Evolutionary conservation across 2,888 invertebrate species (phyloP).

Genomic region (Euplexia lucipara): DNA sequence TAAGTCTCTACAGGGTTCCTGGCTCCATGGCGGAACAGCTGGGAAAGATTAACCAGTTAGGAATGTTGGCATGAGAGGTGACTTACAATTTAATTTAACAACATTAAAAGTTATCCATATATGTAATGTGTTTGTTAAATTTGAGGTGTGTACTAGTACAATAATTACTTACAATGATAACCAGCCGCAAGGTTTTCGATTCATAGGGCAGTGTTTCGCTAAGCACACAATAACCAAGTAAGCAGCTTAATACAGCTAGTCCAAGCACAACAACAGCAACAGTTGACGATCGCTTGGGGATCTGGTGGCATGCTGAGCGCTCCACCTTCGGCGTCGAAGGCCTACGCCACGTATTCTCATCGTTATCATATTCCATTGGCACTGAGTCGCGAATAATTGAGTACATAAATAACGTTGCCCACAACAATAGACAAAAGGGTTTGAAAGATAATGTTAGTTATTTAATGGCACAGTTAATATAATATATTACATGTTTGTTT

Average conservation of each 20-base stretch:
- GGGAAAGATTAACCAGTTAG: slow-evolving; percentile 59
- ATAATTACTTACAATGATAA: slow-evolving; percentile 81
- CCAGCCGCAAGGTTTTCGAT: slow-evolving; percentile 85
- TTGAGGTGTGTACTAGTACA: background rate
- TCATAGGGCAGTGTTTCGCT: slow-evolving; percentile 87
- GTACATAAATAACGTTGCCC: slow-evolving; percentile 57
- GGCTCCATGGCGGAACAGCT: slow-evolving; percentile 96
- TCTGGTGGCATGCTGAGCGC: slow-evolving; percentile 76
- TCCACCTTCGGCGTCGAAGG: slow-evolving; percentile 76
- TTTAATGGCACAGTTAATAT: slow-evolving; percentile 21
- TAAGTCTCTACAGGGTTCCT: slow-evolving; percentile 94
- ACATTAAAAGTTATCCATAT: background rate
- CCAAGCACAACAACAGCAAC: slow-evolving; percentile 85
- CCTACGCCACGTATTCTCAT: slow-evolving; percentile 84
- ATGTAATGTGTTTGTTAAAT: no score
- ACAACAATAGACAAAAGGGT: slow-evolving; percentile 24
- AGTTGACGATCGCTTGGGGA: slow-evolving; percentile 81
- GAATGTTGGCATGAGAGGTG: background rate
- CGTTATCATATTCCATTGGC: slow-evolving; percentile 85
- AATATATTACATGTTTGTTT: slow-evolving; percentile 28
- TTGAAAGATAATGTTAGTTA: slow-evolving; percentile 19
- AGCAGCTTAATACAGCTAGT: slow-evolving; percentile 85
- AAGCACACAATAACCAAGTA: slow-evolving; percentile 87
- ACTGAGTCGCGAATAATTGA: slow-evolving; percentile 66
- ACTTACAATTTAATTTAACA: background rate